phyloP scores from a whole-genome alignment of 2,113 vertebrate genomes.

The Sisor rabdophorus region DNA sequence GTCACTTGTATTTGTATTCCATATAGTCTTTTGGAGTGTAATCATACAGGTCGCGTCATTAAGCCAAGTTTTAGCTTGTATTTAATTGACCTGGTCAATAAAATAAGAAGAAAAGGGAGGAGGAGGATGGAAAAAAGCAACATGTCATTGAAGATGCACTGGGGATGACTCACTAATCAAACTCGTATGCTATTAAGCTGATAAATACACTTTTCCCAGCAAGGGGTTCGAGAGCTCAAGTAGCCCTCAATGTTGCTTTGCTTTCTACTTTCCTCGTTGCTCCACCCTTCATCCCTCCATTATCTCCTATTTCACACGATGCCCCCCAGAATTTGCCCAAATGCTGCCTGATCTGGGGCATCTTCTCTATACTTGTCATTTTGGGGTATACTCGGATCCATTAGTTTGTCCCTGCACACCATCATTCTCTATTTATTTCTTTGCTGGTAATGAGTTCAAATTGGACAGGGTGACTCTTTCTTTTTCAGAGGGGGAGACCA shows the following conservation, averaged over 20 bases:
- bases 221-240: conserved; percentile 67
- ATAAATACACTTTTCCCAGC: conserved; percentile 78
- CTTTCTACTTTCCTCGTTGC: conserved; percentile 63
- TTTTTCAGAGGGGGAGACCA: conserved; percentile 44
- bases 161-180: conserved; percentile 69
- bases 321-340: conserved; percentile 55
- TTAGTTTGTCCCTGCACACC: conserved; percentile 63
- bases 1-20: background rate
- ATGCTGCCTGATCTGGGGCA: conserved; percentile 43
- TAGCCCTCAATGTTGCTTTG: conserved; percentile 65
- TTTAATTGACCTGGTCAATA: conserved; percentile 20
- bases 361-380: conserved; percentile 48
- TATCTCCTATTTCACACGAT: conserved; percentile 70
- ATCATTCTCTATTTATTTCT: conserved; percentile 53
- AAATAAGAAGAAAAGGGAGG: conserved; percentile 31
- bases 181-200: conserved; percentile 74
- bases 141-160: conserved; percentile 57
- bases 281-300: conserved; percentile 57
- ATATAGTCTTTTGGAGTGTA: background rate
- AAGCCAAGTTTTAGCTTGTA: conserved; percentile 12
- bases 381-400: conserved; percentile 57
- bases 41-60: background rate
- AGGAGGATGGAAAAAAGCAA: conserved; percentile 43
- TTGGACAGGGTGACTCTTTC: conserved; percentile 59
- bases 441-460: conserved; percentile 66